Evolutionary conservation across 2,797 vertebrate genomes (phyloP).

Genomic region (Onychomys leucogaster): DNA sequence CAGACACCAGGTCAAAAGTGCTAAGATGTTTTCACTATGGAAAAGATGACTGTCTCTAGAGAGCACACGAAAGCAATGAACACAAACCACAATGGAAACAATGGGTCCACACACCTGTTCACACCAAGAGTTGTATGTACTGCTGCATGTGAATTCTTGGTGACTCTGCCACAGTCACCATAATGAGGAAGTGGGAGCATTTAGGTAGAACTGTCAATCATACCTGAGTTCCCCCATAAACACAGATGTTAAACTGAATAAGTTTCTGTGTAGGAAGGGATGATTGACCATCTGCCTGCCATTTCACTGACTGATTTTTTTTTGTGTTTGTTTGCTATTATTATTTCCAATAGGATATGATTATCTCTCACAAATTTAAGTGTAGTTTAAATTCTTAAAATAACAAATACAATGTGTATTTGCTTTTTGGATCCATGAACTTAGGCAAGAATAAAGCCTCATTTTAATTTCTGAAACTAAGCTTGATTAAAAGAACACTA

Average conservation of each 20-base stretch:
- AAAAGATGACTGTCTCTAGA: conserved; percentile 71
- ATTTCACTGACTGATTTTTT: conserved; percentile 56
- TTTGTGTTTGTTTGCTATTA: conserved; percentile 14
- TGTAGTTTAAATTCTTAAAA: conserved; percentile 67
- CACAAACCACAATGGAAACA: conserved; percentile 76
- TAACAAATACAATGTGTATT: conserved; percentile 17
- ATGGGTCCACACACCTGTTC: conserved; percentile 72
- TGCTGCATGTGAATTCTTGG: neutral
- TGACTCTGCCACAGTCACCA: neutral
- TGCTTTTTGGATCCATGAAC: conserved; percentile 12
- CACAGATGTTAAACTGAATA: conserved; percentile 51
- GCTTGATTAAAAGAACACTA: neutral
- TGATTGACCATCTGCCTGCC: conserved; percentile 66
- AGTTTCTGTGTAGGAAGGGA: conserved; percentile 64
- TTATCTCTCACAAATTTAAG: conserved; percentile 50
- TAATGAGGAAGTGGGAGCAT: conserved; percentile 56
- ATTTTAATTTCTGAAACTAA: conserved; percentile 64
- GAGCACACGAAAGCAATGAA: conserved; percentile 76
- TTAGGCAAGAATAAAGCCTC: conserved; percentile 58
- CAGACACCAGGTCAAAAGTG: neutral
- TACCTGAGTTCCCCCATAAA: conserved; percentile 6
- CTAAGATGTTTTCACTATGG: conserved; percentile 62
- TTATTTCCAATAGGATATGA: conserved; percentile 59
- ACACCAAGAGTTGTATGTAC: conserved; percentile 47
- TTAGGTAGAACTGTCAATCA: conserved; percentile 52